These are phyloP conservation scores for Hyaena hyaena DNA, from an alignment of 2,113 vertebrate species.

Conservation along the genomic window DNA sequence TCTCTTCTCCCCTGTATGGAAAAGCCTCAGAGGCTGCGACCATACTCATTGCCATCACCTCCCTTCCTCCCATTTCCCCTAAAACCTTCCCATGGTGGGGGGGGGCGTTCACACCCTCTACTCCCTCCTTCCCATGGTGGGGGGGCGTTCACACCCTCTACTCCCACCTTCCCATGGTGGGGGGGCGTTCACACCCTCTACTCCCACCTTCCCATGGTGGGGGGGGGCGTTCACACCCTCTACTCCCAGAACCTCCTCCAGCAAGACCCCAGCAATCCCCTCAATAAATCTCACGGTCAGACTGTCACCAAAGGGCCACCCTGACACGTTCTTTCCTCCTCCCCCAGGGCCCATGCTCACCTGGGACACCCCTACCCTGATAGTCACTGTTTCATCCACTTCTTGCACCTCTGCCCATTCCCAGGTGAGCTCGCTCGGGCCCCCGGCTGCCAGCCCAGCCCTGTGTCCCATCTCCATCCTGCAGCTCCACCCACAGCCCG, in stretches of 20 bases:
- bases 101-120: no score
- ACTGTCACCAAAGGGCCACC: no score
- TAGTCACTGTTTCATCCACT: background rate
- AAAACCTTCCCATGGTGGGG: background rate
- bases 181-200: no score
- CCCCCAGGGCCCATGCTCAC: fast-evolving
- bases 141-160: background rate
- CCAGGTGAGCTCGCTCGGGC: background rate
- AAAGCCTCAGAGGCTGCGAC: fast-evolving
- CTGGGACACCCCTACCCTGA: background rate
- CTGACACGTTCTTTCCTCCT: background rate
- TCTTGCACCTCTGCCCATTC: background rate
- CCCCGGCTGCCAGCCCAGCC: background rate
- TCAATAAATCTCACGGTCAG: no score
- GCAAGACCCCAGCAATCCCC: background rate
- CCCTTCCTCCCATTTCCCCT: background rate
- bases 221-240: background rate
- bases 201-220: background rate
- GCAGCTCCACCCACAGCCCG: no score
- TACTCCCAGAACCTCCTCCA: background rate
- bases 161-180: background rate
- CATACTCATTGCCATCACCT: no score
- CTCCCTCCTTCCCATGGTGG: background rate
- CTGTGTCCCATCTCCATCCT: background rate
- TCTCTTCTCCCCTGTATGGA: background rate